phyloP scores from a whole-genome alignment of 2,888 invertebrate genomes.

The Noctua pronuba region DNA sequence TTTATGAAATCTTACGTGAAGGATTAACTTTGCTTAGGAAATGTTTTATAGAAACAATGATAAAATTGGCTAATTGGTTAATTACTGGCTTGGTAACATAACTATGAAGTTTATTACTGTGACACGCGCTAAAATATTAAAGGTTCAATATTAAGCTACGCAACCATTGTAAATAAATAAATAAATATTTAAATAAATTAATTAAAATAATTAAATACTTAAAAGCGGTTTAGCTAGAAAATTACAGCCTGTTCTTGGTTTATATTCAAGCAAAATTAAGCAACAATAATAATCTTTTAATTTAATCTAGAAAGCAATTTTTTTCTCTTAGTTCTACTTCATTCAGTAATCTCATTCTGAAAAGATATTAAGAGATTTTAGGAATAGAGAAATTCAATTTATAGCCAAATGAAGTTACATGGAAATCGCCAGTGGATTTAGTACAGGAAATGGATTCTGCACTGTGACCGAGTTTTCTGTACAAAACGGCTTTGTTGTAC shows the following conservation, averaged over 20 bases:
- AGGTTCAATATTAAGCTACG: background rate
- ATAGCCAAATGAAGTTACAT: constrained; percentile 23
- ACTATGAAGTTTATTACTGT: constrained; percentile 12
- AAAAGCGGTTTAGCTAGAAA: no score
- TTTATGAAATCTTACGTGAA: constrained; percentile 19
- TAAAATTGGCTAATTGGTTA: constrained; percentile 1
- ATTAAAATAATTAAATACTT: background rate
- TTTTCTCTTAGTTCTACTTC: background rate
- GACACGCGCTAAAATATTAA: background rate
- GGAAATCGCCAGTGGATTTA: constrained; percentile 34
- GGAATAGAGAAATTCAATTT: constrained; percentile 36
- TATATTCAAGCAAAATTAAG: background rate
- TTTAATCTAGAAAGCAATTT: background rate
- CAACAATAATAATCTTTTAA: background rate
- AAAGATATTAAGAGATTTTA: constrained; percentile 31
- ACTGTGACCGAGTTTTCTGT: constrained; percentile 21
- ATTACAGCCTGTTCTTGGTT: background rate
- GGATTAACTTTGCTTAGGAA: constrained; percentile 16
- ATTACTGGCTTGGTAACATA: background rate
- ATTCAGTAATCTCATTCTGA: constrained; percentile 16
- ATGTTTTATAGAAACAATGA: constrained; percentile 25
- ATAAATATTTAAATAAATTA: no score
- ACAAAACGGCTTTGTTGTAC: background rate
- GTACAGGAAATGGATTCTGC: constrained; percentile 28
- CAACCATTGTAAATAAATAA: no score